Evolutionary conservation across 37 sponge, comb jelly and placozoan species (phyloP), one percentile per base, ranked within the genome.

Genomic region (Beroe forskalii): DNA sequence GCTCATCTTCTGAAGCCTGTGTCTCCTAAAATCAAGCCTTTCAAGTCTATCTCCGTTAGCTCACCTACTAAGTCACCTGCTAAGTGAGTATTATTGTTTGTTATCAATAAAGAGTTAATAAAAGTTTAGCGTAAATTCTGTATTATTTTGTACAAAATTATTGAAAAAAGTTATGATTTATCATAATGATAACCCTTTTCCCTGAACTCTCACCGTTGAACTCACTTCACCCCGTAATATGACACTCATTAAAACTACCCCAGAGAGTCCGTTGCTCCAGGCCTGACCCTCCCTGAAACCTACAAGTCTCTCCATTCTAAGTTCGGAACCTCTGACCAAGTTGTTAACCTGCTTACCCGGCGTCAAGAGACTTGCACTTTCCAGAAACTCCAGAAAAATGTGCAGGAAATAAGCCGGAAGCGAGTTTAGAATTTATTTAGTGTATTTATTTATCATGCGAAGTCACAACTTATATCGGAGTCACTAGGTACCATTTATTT

Each of bases 321-420:
- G 64, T 90, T 90, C 41, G 41, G 41, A 43, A 62, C 67, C 12
- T 90, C 90, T 33, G 63, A 90, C 62, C 90, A 64, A 62, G 90
- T 90, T 33, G 63, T 90, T 3, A 63, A 64, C 41, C 32, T 90
- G 31, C 63, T 90, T 12, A 32, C 63, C 19, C 62, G 63, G 38
- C 67, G 90, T 9, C 62, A 90, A 25, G 90, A 62, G 30, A 90
- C 90, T 6, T 62, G 63, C 23, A 90, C 67, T 3, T 90, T 90
- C 66, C 63, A 63, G 64, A 90, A 63, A 90, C 90, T 90, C 1
- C 90, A 90, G 63, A 90, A 32, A 37, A 90, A 90, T 90, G 90
- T 90, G 39, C 90, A 63, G 90, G 90, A 90, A 37, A 90, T 80
- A 14, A 33, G 86, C 30, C 44, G 86, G 38, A 80, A 80, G 86